Evolutionary conservation across 1,140 invertebrate genomes (phyloP), one percentile per base, ranked within the genome.

Genomic region (Calycopis cecrops): DNA sequence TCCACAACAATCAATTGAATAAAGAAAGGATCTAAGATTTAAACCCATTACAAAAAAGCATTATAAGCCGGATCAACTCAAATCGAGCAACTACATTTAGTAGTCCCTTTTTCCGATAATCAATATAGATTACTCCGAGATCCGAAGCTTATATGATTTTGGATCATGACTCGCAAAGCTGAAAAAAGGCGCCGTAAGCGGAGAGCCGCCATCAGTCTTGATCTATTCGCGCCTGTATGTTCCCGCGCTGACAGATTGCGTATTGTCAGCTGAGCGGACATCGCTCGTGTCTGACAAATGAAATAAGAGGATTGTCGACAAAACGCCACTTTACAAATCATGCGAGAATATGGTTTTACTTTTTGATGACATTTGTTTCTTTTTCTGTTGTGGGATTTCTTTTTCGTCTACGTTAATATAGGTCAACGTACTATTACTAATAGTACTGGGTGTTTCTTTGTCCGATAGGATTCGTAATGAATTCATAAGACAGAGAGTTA

Each of bases 221-320:
- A 62, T 63, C 53, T 57, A 48, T 54, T 55, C 53, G 48, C 40
- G 49, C 35, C 52, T 55, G 61, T 58, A 28, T 40, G 34, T 48
- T 58, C 52, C 44, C 55, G 42, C 47, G 57, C 48, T 57, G 58
- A 63, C 58, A 57, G 57, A 63, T 63, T 63, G 55, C 38, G 55
- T 52, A 57, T 57, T 63, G 62, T 63, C 62, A 60, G 55, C 55
- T 49, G 18, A 52, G 35, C 47, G 62, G 61, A 57, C 55, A 63
- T 49, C 58, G 53, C 38, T 52, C 52, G 35, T 18, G 38, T 17
- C 48, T 62, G 55, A 63, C 62, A 63, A 57, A 63, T 60, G 62
- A 57, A 63, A 60, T 63, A 63, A 60, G 55, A 59, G 54, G 61
- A 63, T 63, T 56, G 52, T 55, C 47, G 55, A 50, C 52, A 58